A percentile compares a stretch with the other conserved stretches of the same genome.
These are phyloP conservation scores for Glaucomys volans DNA, from an alignment of 2,113 vertebrate species.

Conservation along the genomic window DNA sequence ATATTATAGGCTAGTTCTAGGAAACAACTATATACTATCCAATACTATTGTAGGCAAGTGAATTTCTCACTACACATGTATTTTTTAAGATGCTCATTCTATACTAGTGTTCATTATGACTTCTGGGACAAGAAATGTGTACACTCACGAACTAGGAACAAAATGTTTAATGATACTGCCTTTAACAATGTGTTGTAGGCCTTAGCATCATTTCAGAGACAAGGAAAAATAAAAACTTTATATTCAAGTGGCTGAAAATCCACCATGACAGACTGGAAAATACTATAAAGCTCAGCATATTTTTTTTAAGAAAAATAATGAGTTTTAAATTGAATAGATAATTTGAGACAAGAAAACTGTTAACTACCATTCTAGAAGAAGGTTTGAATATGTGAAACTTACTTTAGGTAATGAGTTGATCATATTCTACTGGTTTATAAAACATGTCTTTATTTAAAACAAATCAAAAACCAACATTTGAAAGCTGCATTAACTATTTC, in stretches of 20 bases:
- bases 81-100: background rate
- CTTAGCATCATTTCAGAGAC: background rate
- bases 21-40: background rate
- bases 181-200: background rate
- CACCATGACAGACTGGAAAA: background rate
- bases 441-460: background rate
- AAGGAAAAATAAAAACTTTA: background rate
- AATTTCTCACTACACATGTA: background rate
- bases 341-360: background rate
- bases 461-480: background rate
- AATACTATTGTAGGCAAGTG: background rate
- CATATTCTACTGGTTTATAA: background rate
- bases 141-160: background rate
- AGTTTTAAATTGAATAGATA: background rate
- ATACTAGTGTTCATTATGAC: background rate
- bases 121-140: background rate
- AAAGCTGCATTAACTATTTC: background rate
- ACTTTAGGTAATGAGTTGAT: slow-evolving; percentile 6
- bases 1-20: background rate
- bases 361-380: background rate
- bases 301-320: background rate
- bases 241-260: background rate
- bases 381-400: background rate
- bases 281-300: background rate
- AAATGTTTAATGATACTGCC: background rate